Evolutionary conservation across 2,888 invertebrate genomes (phyloP).

Genomic region (Actias luna): DNA sequence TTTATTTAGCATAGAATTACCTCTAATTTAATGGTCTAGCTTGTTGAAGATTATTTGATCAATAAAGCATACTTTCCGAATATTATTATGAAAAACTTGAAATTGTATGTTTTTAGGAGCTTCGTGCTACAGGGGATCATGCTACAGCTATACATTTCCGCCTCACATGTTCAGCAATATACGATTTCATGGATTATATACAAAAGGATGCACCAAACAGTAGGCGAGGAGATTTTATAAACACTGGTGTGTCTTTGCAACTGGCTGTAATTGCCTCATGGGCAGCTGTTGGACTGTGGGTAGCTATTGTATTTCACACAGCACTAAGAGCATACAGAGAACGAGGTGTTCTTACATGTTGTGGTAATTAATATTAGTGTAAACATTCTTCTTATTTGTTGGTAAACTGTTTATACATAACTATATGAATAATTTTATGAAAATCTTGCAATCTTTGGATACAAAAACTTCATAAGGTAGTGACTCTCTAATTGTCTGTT

Average conservation of each 20-base stretch:
- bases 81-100: not conserved
- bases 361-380: slow-evolving; percentile 57
- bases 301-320: slow-evolving; percentile 73
- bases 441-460: too few species aligned
- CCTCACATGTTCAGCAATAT: slow-evolving; percentile 87
- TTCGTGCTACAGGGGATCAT: slow-evolving; percentile 80
- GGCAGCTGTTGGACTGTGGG: slow-evolving; percentile 82
- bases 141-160: slow-evolving; percentile 84
- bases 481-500: too few species aligned
- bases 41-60: too few species aligned
- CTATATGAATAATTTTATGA: too few species aligned
- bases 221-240: slow-evolving; percentile 85
- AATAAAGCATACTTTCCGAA: not conserved
- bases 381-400: too few species aligned
- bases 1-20: too few species aligned
- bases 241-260: slow-evolving; percentile 86
- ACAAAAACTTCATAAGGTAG: too few species aligned
- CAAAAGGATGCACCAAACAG: slow-evolving; percentile 86
- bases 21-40: too few species aligned
- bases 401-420: too few species aligned
- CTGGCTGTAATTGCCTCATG: slow-evolving; percentile 84
- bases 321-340: slow-evolving; percentile 78
- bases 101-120: slow-evolving; percentile 44
- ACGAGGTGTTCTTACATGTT: slow-evolving; percentile 68
- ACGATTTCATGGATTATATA: slow-evolving; percentile 92